Conservation (phyloP, 35 echinoderm and acorn worm genomes). For the Stichopus chloronotus region DNA sequence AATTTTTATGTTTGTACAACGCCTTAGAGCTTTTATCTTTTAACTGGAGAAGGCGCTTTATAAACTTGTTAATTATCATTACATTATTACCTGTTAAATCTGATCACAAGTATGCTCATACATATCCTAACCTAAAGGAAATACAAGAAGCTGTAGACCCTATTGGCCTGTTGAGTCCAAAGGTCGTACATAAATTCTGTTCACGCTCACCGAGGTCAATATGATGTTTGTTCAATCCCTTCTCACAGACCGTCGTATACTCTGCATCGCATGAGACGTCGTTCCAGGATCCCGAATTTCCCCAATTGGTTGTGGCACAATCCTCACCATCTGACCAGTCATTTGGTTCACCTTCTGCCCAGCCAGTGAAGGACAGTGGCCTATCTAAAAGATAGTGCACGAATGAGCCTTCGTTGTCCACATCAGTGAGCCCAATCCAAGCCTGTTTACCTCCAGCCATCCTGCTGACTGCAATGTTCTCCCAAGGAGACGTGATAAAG, state of each 20-base stretch:
- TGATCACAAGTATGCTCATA: no score
- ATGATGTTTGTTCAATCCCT: not conserved
- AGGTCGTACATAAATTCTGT: no score
- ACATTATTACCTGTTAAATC: no score
- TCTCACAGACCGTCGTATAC: not conserved
- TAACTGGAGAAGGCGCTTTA: no score
- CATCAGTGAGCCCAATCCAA: conserved; percentile 41
- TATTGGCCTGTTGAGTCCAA: no score
- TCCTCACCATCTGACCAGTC: conserved; percentile 21
- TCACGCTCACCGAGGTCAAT: not conserved
- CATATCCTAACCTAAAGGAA: no score
- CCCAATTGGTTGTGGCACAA: conserved; percentile 14
- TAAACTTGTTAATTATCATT: no score
- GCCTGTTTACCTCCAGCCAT: not conserved
- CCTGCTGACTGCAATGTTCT: not conserved
- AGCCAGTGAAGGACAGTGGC: not conserved
- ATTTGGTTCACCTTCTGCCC: conserved; percentile 18
- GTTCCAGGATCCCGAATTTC: not conserved
- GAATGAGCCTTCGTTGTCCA: not conserved
- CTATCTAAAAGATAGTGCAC: not conserved
- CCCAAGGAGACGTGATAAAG: not conserved
- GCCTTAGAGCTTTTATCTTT: no score
- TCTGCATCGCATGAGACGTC: not conserved
- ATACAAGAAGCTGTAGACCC: no score
- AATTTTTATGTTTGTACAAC: no score